Evolutionary conservation across 2,113 vertebrate species (phyloP).

Genomic region (Ia io): DNA sequence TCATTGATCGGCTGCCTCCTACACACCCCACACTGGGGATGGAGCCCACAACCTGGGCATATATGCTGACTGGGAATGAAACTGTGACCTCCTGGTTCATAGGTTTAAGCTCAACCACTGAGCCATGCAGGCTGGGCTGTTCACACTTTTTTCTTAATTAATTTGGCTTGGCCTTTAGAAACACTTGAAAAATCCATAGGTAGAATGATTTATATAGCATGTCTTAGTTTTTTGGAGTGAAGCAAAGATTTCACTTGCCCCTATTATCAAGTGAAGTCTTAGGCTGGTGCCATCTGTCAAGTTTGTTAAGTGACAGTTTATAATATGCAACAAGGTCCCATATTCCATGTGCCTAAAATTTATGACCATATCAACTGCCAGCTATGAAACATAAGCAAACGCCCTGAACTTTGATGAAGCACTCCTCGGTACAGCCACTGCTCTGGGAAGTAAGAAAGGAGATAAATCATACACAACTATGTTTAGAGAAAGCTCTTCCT

Average conservation of each 20-base stretch:
- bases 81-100: too few relatives aligned
- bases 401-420: not conserved
- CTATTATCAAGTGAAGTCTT: not conserved
- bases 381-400: constrained; percentile 8
- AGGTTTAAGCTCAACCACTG: too few relatives aligned
- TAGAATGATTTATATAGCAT: not conserved
- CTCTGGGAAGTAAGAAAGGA: not conserved
- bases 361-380: not conserved
- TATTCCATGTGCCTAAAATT: constrained; percentile 33
- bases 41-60: too few relatives aligned
- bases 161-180: not conserved
- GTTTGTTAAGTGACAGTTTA: not conserved
- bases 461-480: not conserved
- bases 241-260: not conserved
- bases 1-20: too few relatives aligned
- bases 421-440: not conserved
- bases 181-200: not conserved
- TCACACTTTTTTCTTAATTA: constrained; percentile 8
- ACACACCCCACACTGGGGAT: too few relatives aligned
- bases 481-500: not conserved
- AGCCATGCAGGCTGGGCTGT: not conserved
- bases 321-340: not conserved
- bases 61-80: too few relatives aligned
- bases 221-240: not conserved
- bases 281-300: not conserved